These are phyloP conservation scores for Polyommatus icarus DNA, from an alignment of 2,888 invertebrate species.

Conservation along the genomic window DNA sequence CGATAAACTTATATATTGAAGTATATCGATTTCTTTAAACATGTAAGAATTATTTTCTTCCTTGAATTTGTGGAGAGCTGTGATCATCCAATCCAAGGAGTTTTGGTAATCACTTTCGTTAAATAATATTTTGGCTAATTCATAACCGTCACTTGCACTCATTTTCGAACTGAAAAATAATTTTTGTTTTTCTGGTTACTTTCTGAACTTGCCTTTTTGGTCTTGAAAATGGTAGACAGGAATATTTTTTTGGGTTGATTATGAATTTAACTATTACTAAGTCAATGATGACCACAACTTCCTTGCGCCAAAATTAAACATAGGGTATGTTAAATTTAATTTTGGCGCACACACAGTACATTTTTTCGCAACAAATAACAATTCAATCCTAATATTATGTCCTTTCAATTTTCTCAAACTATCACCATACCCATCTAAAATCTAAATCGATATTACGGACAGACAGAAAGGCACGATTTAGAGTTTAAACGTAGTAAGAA, in stretches of 20 bases:
- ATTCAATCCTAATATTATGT: too few species aligned
- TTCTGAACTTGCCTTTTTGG: neutral
- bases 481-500: neutral
- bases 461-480: too few species aligned
- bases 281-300: too few species aligned
- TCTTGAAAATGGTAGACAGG: neutral
- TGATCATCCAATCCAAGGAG: conserved; percentile 96
- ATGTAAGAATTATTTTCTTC: conserved; percentile 80
- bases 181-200: neutral
- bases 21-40: conserved; percentile 51
- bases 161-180: conserved; percentile 77
- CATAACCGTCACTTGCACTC: conserved; percentile 96
- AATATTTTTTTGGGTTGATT: neutral
- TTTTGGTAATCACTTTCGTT: conserved; percentile 95
- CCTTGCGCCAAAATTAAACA: too few species aligned
- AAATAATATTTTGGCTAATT: conserved; percentile 95
- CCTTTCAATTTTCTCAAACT: too few species aligned
- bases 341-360: too few species aligned
- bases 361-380: too few species aligned
- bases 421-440: too few species aligned
- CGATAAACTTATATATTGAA: neutral
- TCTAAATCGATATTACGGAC: too few species aligned
- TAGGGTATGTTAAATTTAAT: too few species aligned
- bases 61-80: conserved; percentile 88
- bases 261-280: too few species aligned